Conservation (phyloP, 2,797 vertebrate species). For the Channa striata region DNA sequence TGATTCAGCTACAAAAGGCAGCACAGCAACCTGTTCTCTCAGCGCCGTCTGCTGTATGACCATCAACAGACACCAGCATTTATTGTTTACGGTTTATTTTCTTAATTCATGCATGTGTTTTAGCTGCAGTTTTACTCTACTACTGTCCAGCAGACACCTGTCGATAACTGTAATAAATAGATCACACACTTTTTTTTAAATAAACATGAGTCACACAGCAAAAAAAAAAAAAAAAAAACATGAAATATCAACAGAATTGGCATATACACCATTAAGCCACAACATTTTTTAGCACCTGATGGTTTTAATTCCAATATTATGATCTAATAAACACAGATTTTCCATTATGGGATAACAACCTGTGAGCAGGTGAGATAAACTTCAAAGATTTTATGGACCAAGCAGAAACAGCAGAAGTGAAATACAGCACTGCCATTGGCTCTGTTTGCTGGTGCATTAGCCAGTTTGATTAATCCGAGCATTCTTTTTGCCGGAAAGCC, state of each 20-base stretch:
- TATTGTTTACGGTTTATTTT: constrained; percentile 49
- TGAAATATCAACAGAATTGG: constrained; percentile 13
- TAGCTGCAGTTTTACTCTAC: constrained; percentile 21
- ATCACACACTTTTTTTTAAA: constrained; percentile 25
- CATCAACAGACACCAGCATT: constrained; percentile 30
- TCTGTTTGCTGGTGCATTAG: too few relatives aligned
- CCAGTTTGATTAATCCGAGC: too few relatives aligned
- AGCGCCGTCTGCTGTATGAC: accelerated
- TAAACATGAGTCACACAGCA: constrained; percentile 34
- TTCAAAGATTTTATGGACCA: too few relatives aligned
- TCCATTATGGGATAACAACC: too few relatives aligned
- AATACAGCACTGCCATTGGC: too few relatives aligned
- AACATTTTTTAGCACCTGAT: too few relatives aligned
- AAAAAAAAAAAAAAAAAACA: constrained; percentile 1
- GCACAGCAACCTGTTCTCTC: constrained; percentile 9
- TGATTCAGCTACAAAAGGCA: not conserved
- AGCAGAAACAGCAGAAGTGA: too few relatives aligned
- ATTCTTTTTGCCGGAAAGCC: too few relatives aligned
- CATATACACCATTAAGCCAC: not conserved
- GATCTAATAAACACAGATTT: too few relatives aligned
- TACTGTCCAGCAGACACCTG: constrained; percentile 18
- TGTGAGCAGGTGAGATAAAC: too few relatives aligned
- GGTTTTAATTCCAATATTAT: too few relatives aligned
- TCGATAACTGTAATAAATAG: constrained; percentile 35
- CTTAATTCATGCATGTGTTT: constrained; percentile 20